Conservation (phyloP, 2,113 vertebrate genomes). For the Strix aluco region DNA sequence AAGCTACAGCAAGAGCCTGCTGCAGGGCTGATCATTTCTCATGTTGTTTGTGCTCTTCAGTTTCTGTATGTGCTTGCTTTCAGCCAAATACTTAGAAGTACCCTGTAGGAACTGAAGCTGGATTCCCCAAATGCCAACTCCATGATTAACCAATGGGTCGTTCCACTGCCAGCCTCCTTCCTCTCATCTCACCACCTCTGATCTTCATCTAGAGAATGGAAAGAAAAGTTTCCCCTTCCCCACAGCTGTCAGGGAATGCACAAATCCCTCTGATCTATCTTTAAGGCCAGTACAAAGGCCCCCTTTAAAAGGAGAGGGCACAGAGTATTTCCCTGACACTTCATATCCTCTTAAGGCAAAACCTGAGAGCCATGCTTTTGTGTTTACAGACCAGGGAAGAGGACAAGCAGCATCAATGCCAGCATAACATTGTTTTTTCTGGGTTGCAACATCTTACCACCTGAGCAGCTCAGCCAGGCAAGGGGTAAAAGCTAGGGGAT, state of each 20-base stretch:
- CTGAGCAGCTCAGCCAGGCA: neutral
- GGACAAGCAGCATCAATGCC: neutral
- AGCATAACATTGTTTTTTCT: neutral
- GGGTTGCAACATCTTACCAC: neutral
- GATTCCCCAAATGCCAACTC: neutral
- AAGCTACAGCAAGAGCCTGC: neutral
- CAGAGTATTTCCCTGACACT: neutral
- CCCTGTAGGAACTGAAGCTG: neutral
- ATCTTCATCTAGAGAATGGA: neutral
- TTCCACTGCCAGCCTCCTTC: neutral
- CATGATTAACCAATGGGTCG: neutral
- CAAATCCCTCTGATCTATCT: neutral
- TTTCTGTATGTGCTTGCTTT: neutral
- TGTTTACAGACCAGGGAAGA: neutral
- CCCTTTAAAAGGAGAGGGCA: neutral
- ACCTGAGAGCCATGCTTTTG: neutral
- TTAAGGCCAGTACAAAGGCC: neutral
- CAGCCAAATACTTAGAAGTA: neutral
- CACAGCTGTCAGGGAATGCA: neutral
- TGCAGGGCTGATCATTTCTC: neutral
- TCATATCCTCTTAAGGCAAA: neutral
- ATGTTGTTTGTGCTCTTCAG: neutral
- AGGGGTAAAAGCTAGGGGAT: neutral
- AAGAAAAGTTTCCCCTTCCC: neutral
- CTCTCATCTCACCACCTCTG: neutral